These are phyloP conservation scores for Orthosia gracilis DNA, from an alignment of 2,888 invertebrate species.

Conservation along the genomic window DNA sequence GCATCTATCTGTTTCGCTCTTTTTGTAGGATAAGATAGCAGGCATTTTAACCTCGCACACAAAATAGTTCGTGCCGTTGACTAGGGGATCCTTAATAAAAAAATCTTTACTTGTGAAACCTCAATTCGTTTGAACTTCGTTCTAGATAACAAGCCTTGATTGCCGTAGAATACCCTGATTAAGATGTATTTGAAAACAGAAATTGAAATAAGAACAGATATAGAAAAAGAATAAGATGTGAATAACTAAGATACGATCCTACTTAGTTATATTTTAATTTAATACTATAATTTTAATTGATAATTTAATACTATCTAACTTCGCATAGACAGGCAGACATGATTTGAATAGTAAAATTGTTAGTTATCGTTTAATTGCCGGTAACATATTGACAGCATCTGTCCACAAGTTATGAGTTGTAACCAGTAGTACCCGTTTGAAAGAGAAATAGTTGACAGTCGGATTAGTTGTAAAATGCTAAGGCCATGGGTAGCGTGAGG, in stretches of 20 bases:
- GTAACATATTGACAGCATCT: conserved; percentile 37
- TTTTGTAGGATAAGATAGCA: no score
- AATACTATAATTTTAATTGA: no score
- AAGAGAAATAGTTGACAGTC: conserved; percentile 29
- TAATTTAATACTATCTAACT: conserved; percentile 43
- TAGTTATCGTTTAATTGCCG: conserved; percentile 37
- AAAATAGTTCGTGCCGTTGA: no score
- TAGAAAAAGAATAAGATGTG: neutral
- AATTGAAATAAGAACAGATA: neutral
- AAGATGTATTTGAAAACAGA: neutral
- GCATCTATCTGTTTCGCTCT: no score
- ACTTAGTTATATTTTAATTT: no score
- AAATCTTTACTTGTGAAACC: no score
- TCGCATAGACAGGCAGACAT: conserved; percentile 21
- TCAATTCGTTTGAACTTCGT: neutral
- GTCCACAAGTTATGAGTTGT: conserved; percentile 41
- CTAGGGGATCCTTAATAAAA: no score
- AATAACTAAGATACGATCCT: neutral
- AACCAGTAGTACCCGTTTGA: conserved; percentile 32
- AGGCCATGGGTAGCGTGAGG: neutral
- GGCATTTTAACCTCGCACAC: no score
- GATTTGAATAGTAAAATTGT: conserved; percentile 44
- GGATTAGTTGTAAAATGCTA: conserved; percentile 27
- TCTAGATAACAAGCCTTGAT: neutral
- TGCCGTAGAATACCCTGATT: neutral